phyloP scores from a whole-genome alignment of 1,140 invertebrate species.

The Pseudomyrmex dendroicus region DNA sequence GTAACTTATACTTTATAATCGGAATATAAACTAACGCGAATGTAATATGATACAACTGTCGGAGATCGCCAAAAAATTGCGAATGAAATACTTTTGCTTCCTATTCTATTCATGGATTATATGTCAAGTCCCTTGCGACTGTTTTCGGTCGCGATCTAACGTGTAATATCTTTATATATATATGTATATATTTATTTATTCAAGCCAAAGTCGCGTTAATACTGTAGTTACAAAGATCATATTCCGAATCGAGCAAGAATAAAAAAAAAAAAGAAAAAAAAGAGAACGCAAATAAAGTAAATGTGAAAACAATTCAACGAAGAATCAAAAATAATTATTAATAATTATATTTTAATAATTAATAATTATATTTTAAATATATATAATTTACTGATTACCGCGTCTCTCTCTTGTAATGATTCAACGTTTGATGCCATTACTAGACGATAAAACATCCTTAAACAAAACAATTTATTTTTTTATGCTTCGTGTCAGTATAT shows the following conservation, averaged over 20 bases:
- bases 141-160: slow-evolving; percentile 18
- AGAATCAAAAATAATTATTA: slow-evolving; percentile 1
- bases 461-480: neutral
- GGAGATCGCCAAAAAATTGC: neutral
- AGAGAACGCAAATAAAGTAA: slow-evolving; percentile 20
- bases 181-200: slow-evolving; percentile 6
- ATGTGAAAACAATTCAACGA: neutral
- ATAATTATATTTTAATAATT: no score
- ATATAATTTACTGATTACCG: slow-evolving; percentile 33
- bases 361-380: no score
- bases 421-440: neutral
- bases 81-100: neutral
- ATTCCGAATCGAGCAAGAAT: slow-evolving; percentile 6
- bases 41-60: slow-evolving; percentile 63
- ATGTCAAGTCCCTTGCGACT: neutral
- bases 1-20: slow-evolving; percentile 73
- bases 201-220: slow-evolving; percentile 73
- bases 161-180: no score
- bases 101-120: neutral
- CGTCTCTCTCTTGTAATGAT: neutral
- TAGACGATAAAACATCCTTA: slow-evolving; percentile 7
- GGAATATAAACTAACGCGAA: slow-evolving; percentile 2
- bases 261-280: slow-evolving; percentile 29
- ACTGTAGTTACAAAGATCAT: slow-evolving; percentile 76
- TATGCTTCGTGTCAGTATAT: neutral